These are phyloP conservation scores for Cromileptes altivelis DNA, from an alignment of 2,113 vertebrate species.

Conservation along the genomic window DNA sequence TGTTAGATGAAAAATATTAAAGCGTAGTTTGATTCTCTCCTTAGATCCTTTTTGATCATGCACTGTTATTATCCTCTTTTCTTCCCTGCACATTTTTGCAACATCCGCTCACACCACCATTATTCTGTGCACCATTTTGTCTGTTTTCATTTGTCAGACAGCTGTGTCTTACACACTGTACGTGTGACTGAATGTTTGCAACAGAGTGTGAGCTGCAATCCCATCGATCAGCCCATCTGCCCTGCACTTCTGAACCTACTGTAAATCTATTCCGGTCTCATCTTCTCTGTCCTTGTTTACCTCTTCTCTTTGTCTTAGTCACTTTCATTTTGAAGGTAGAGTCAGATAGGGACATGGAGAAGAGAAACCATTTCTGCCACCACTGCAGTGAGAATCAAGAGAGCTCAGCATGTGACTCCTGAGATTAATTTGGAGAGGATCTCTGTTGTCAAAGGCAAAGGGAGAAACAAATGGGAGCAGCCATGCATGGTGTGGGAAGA, in stretches of 20 bases:
- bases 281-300: not conserved
- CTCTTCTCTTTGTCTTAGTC: not conserved
- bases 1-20: not conserved
- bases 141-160: not conserved
- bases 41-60: not conserved
- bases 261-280: not conserved
- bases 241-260: not conserved
- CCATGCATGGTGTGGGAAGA: slow-evolving; percentile 15
- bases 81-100: not conserved
- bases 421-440: slow-evolving; percentile 48
- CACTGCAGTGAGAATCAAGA: slow-evolving; percentile 27
- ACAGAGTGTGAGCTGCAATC: not conserved
- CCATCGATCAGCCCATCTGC: not conserved
- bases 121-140: not conserved
- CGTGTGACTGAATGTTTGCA: slow-evolving; percentile 8
- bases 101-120: not conserved
- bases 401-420: slow-evolving; percentile 40
- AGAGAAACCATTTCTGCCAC: slow-evolving; percentile 22
- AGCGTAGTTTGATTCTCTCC: not conserved
- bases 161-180: slow-evolving; percentile 7
- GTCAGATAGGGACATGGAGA: not conserved
- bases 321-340: slow-evolving; percentile 4
- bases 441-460: slow-evolving; percentile 34
- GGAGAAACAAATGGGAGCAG: slow-evolving; percentile 29
- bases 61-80: slow-evolving; percentile 10